phyloP scores from a whole-genome alignment of 2,888 invertebrate genomes.

The Chesias legatella region DNA sequence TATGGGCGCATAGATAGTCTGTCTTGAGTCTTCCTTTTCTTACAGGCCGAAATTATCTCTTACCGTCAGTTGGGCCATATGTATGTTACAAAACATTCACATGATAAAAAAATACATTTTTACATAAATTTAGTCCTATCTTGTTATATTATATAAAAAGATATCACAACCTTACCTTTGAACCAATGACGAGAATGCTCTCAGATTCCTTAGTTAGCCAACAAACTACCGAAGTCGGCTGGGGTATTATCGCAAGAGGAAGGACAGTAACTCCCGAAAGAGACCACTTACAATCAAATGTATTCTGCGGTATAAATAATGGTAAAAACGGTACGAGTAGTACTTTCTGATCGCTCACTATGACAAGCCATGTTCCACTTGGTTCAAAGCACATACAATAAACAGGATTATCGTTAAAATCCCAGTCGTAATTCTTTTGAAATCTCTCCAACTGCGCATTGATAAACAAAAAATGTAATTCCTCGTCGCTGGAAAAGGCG shows the following conservation, averaged over 20 bases:
- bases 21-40: too few species aligned
- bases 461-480: conserved; percentile 64
- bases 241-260: conserved; percentile 56
- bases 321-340: conserved; percentile 74
- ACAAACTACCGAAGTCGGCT: conserved; percentile 85
- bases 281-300: conserved; percentile 73
- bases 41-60: too few species aligned
- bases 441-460: conserved; percentile 58
- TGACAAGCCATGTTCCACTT: conserved; percentile 87
- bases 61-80: too few species aligned
- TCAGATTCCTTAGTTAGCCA: conserved; percentile 88
- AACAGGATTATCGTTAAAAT: conserved; percentile 74
- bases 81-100: too few species aligned
- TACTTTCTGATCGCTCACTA: conserved; percentile 78
- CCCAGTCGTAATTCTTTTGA: conserved; percentile 70
- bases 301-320: conserved; percentile 63
- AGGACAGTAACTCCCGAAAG: conserved; percentile 70
- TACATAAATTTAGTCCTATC: too few species aligned
- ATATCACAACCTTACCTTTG: conserved; percentile 65
- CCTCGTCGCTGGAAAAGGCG: conserved; percentile 65
- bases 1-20: too few species aligned
- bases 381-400: conserved; percentile 91
- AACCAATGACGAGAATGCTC: conserved; percentile 85
- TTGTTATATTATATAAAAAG: too few species aligned
- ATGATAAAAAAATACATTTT: too few species aligned